Conservation (phyloP, 2,797 vertebrate genomes). For the Acrossocheilus fasciatus region DNA sequence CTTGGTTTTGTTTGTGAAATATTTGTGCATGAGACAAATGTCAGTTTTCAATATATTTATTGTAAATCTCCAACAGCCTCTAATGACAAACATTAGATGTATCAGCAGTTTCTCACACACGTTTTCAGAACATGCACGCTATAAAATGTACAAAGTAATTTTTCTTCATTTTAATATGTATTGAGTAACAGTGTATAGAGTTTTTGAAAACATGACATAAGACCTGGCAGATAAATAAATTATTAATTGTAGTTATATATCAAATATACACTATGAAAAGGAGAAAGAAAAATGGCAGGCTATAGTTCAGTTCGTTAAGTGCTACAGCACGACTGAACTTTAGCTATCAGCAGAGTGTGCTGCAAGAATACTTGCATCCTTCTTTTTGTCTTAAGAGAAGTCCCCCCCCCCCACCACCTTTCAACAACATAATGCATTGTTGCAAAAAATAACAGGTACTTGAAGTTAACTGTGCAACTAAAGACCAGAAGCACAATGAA, state of each 20-base stretch:
- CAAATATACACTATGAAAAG: slow-evolving; percentile 46
- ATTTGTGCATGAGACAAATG: background rate
- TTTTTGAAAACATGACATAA: slow-evolving; percentile 53
- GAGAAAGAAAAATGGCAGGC: slow-evolving; percentile 35
- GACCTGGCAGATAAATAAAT: slow-evolving; percentile 63
- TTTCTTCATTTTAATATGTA: slow-evolving; percentile 66
- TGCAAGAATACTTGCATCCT: slow-evolving; percentile 47
- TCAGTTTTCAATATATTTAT: slow-evolving; percentile 34
- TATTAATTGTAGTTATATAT: slow-evolving; percentile 58
- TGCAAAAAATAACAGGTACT: background rate
- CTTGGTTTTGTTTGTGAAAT: background rate
- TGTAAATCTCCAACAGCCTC: slow-evolving; percentile 26
- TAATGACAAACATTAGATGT: slow-evolving; percentile 40
- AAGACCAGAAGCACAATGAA: slow-evolving; percentile 16
- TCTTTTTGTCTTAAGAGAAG: slow-evolving; percentile 12
- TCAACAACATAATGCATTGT: slow-evolving; percentile 1
- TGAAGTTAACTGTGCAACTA: slow-evolving; percentile 21
- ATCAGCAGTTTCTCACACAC: slow-evolving; percentile 30
- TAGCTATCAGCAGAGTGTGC: slow-evolving; percentile 70
- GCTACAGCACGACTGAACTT: slow-evolving; percentile 43
- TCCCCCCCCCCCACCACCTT: background rate
- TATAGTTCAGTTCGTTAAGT: slow-evolving; percentile 15
- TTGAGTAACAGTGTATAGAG: slow-evolving; percentile 37
- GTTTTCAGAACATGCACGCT: slow-evolving; percentile 46
- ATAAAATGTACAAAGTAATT: slow-evolving; percentile 66